A percentile compares a stretch with the other conserved stretches of the same genome.
These are phyloP conservation scores for Tiliacea aurago DNA, from an alignment of 2,888 invertebrate genomes.

Conservation along the genomic window DNA sequence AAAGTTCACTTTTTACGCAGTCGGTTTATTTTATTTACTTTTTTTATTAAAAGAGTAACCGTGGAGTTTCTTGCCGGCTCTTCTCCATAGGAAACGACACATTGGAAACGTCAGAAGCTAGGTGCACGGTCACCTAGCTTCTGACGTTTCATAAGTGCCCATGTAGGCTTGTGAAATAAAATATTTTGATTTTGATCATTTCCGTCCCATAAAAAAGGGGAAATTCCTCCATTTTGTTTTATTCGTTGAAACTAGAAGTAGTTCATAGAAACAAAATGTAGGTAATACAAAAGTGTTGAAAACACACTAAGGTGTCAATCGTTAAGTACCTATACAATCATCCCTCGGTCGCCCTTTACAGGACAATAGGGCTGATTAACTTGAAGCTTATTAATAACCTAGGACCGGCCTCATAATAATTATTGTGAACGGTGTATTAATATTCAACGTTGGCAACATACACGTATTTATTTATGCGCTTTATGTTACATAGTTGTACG, in stretches of 20 bases:
- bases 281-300: not conserved
- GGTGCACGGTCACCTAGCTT: too few relatives aligned
- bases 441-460: slow-evolving; percentile 7
- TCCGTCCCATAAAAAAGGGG: too few relatives aligned
- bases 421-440: slow-evolving; percentile 12
- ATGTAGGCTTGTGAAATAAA: too few relatives aligned
- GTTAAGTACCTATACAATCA: not conserved
- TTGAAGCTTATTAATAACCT: slow-evolving; percentile 15
- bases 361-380: slow-evolving; percentile 15
- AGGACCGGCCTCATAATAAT: slow-evolving; percentile 5
- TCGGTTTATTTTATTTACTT: too few relatives aligned
- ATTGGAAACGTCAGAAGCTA: too few relatives aligned
- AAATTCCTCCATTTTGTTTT: slow-evolving; percentile 1
- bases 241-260: too few relatives aligned
- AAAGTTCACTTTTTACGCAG: too few relatives aligned
- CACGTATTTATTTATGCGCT: slow-evolving; percentile 22
- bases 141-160: too few relatives aligned
- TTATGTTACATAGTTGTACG: slow-evolving; percentile 27
- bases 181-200: too few relatives aligned
- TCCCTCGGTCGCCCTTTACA: slow-evolving; percentile 4
- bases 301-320: not conserved
- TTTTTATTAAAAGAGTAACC: too few relatives aligned
- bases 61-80: too few relatives aligned
- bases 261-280: not conserved
- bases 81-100: too few relatives aligned